Conservation (phyloP, 2,113 vertebrate genomes). For the Amblyornis subalaris region DNA sequence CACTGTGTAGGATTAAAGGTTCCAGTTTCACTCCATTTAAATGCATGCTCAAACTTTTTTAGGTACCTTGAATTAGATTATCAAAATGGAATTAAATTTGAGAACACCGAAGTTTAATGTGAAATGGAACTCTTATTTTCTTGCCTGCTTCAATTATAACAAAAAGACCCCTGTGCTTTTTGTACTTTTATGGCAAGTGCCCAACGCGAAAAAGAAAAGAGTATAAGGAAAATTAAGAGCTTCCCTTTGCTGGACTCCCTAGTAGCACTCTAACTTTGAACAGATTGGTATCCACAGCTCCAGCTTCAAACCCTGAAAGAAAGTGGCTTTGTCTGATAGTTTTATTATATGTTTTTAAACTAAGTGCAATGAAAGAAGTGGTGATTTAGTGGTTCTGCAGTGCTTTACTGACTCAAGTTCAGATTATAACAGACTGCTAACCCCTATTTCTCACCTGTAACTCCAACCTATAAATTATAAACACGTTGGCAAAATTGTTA, state of each 20-base stretch:
- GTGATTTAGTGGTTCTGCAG: conserved; percentile 61
- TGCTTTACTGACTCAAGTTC: conserved; percentile 61
- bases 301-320: conserved; percentile 32
- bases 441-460: conserved; percentile 64
- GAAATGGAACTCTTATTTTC: neutral
- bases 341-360: conserved; percentile 67
- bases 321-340: conserved; percentile 55
- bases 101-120: neutral
- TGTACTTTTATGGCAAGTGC: neutral
- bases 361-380: conserved; percentile 49
- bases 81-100: conserved; percentile 8
- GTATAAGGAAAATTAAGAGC: conserved; percentile 30
- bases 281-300: conserved; percentile 33
- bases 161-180: neutral
- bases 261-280: conserved; percentile 20
- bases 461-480: conserved; percentile 67
- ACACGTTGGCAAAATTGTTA: conserved; percentile 56
- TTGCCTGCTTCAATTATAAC: neutral
- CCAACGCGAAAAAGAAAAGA: neutral
- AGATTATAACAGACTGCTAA: conserved; percentile 64
- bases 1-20: neutral
- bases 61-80: neutral
- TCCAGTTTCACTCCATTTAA: neutral
- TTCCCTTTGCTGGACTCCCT: conserved; percentile 10
- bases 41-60: neutral